Evolutionary conservation across 2,797 vertebrate genomes (phyloP), one percentile per base, ranked within the genome.

Genomic region (Chaenodraco wilsoni): DNA sequence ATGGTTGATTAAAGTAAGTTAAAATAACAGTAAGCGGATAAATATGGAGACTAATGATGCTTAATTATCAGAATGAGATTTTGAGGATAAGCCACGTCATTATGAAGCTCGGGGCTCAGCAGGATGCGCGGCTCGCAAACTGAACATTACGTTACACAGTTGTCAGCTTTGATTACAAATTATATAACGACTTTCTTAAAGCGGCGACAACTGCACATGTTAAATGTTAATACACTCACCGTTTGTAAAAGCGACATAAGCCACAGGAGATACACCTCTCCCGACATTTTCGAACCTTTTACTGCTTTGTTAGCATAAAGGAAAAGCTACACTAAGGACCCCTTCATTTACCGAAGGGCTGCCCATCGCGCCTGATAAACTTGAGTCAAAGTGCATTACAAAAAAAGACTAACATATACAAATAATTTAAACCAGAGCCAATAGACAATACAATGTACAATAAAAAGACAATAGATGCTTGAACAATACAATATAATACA

Each of bases 241-340:
- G 93, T 93, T 74, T 95, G 90, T 74, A 95, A 66, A 21, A 95
- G 58, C 15, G 94, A 93, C 3, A 95, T 58, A 3, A 95, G 88
- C 94, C 94, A 95, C 41, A 95, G 67, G 40, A 95, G 81, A 70
- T 92, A 94, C 1, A 93, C 90, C 79, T 95, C 95, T 23, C 89
- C 92, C 90, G 93, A 94, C 95, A 95, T 95, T 86, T 93, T 93
- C 77, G 61, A 82, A 44, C 21, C 33, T 37, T 37, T 17, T 49
- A 17, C 73, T 82, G 88, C 84, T 88, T 84, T 85, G 72, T 77
- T 66, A 85, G 44, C 65, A 9, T 31, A 41, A 76, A 85, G 44
- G 62, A 9, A 37, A 41, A 78, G 44, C 45, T 69, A 65, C 62
- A n/a, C 11, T 0, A 10, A 86, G 84, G 93, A 87, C 89, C 88